These are phyloP conservation scores for Oryctolagus cuniculus DNA, from an alignment of 2,113 vertebrate species.

Conservation along the genomic window DNA sequence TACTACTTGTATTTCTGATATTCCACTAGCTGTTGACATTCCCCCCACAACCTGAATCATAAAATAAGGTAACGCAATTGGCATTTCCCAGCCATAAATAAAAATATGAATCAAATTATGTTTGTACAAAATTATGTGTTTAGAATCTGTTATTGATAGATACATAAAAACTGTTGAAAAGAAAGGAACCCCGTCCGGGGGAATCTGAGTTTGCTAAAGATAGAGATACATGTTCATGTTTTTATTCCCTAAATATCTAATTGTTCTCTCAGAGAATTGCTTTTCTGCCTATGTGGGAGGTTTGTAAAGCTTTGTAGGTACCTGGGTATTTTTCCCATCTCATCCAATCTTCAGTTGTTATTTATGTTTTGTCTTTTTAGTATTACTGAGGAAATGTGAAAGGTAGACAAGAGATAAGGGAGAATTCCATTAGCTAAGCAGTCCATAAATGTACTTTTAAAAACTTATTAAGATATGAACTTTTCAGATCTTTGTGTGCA, in stretches of 20 bases:
- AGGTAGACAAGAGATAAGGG: neutral
- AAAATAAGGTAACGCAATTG: neutral
- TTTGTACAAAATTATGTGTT: neutral
- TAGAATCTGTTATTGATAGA: neutral
- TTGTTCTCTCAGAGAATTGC: neutral
- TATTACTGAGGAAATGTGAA: neutral
- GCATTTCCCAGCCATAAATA: neutral
- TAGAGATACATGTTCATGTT: neutral
- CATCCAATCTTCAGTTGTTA: neutral
- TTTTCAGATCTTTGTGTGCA: neutral
- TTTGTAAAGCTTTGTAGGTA: neutral
- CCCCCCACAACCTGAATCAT: neutral
- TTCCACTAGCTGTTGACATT: no score
- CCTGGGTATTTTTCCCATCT: neutral
- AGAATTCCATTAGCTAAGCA: neutral
- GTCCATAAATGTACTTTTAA: neutral
- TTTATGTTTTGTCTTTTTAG: neutral
- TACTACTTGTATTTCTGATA: neutral
- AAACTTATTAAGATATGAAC: neutral
- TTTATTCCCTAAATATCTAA: constrained; percentile 47
- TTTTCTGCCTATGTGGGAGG: neutral
- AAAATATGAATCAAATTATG: neutral
- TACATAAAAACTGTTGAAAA: neutral
- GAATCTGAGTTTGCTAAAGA: constrained; percentile 5
- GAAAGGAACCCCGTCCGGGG: neutral